These are phyloP conservation scores for Saguinus imperator DNA, from an alignment of 2,113 vertebrate genomes.

Conservation along the genomic window DNA sequence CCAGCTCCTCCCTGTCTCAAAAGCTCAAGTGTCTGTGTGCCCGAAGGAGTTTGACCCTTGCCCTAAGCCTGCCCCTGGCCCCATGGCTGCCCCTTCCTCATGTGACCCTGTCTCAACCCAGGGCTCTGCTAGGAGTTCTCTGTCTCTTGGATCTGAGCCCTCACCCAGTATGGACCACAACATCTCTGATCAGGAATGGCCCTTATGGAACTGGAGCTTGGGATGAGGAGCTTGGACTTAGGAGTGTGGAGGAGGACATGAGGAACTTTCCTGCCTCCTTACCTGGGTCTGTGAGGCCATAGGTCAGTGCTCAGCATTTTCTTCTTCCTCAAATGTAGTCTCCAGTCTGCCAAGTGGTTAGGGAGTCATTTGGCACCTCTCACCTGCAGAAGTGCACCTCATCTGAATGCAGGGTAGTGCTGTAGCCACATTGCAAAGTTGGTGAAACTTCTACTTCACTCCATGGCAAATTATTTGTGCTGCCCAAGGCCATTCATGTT, in stretches of 20 bases:
- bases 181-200: not conserved
- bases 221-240: not conserved
- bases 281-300: not conserved
- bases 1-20: slow-evolving; percentile 63
- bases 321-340: not conserved
- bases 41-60: slow-evolving; percentile 65
- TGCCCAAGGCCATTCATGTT: not conserved
- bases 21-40: slow-evolving; percentile 70
- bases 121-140: slow-evolving; percentile 1
- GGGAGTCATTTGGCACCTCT: not conserved
- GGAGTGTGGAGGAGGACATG: not conserved
- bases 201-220: not conserved
- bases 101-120: not conserved
- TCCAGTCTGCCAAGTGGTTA: not conserved
- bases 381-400: not conserved
- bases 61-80: slow-evolving; percentile 44
- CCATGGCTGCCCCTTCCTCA: not conserved
- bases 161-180: not conserved
- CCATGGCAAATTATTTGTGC: not conserved
- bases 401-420: not conserved
- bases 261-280: not conserved
- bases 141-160: slow-evolving; percentile 50
- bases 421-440: not conserved
- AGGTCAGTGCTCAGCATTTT: not conserved
- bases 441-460: not conserved